phyloP scores from a whole-genome alignment of 2,113 vertebrate genomes.

The Ornithorhynchus anatinus region DNA sequence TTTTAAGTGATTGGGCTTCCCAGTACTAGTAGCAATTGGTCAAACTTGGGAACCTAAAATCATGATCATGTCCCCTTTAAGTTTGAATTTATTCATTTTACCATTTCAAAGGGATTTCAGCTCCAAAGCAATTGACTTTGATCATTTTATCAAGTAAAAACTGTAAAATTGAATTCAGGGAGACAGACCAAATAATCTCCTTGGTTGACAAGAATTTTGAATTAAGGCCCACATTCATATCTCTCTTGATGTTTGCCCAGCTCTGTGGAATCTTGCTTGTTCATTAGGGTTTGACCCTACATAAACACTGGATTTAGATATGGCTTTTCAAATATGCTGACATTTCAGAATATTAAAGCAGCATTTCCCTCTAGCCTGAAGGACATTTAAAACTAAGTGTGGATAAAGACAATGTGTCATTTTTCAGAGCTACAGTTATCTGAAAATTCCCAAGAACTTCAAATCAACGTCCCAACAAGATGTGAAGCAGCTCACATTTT shows the following conservation, averaged over 20 bases:
- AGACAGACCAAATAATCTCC: constrained; percentile 24
- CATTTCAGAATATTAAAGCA: constrained; percentile 18
- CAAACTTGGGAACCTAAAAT: constrained; percentile 28
- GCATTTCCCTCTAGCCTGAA: constrained; percentile 3
- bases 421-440: background rate
- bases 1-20: background rate
- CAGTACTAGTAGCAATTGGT: background rate
- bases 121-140: constrained; percentile 44
- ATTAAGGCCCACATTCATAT: constrained; percentile 24
- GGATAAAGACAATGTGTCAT: constrained; percentile 20
- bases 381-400: no score
- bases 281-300: background rate
- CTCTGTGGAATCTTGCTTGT: background rate
- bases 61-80: constrained; percentile 26
- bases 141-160: constrained; percentile 59
- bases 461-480: constrained; percentile 1
- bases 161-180: constrained; percentile 50
- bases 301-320: background rate
- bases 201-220: constrained; percentile 28
- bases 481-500: no score
- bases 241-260: background rate
- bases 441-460: constrained; percentile 8
- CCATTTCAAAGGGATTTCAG: constrained; percentile 48
- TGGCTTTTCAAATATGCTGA: background rate
- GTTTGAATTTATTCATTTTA: constrained; percentile 52